phyloP scores from a whole-genome alignment of 2,888 invertebrate genomes.

The Ramazzottius varieornatus region DNA sequence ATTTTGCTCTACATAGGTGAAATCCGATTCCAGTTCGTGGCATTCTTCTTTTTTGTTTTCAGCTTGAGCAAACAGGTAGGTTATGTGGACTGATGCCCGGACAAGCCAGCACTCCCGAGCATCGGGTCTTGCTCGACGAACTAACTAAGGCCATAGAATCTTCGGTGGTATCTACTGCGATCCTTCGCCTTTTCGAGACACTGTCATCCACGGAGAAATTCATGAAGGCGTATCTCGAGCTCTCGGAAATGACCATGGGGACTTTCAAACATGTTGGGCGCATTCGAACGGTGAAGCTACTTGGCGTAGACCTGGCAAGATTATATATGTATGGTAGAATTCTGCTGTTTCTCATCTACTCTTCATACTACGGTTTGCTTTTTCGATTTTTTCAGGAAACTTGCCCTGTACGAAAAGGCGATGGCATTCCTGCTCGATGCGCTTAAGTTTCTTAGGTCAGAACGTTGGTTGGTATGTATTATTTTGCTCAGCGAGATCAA shows the following conservation, averaged over 20 bases:
- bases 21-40: neutral
- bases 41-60: neutral
- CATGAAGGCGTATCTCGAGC: neutral
- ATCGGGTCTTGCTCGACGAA: neutral
- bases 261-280: neutral
- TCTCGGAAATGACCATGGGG: neutral
- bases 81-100: neutral
- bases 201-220: neutral
- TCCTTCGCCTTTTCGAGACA: neutral
- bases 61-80: neutral
- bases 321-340: neutral
- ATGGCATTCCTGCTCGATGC: neutral
- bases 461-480: neutral
- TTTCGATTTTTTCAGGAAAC: neutral
- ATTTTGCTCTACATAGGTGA: too few relatives aligned
- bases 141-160: neutral
- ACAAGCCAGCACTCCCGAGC: neutral
- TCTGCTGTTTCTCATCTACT: too few relatives aligned
- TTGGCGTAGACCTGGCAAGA: neutral
- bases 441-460: neutral
- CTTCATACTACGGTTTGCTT: neutral
- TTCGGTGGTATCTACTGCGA: neutral
- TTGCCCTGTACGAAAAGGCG: neutral
- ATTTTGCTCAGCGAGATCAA: neutral
- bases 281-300: neutral